These are phyloP conservation scores for Eufriesea mexicana DNA, from an alignment of 1,140 invertebrate species.

Conservation along the genomic window DNA sequence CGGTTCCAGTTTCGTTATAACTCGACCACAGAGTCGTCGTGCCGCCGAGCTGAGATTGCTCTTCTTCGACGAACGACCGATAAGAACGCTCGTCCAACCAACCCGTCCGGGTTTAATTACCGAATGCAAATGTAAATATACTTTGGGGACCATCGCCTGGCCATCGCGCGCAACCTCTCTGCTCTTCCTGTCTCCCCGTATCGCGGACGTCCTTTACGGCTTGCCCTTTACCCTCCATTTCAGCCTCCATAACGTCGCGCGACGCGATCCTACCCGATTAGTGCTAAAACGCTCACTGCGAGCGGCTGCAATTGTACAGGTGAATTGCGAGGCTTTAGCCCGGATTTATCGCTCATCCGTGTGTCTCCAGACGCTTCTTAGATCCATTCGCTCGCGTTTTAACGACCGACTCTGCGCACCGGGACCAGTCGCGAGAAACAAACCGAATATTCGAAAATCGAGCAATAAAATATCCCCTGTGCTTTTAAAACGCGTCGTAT, in stretches of 20 bases:
- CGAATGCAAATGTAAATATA: constrained; percentile 77
- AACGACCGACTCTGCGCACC: not conserved
- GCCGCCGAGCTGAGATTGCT: constrained; percentile 51
- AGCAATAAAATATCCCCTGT: no score
- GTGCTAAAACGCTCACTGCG: not conserved
- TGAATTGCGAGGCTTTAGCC: constrained; percentile 26
- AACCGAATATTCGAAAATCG: no score
- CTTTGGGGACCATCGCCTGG: constrained; percentile 68
- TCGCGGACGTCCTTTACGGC: not conserved
- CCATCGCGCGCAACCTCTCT: constrained; percentile 46
- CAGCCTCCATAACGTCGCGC: constrained; percentile 9
- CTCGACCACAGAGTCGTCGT: constrained; percentile 42
- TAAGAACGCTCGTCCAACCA: constrained; percentile 68
- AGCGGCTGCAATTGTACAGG: constrained; percentile 22
- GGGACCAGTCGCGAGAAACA: no score
- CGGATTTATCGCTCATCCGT: not conserved
- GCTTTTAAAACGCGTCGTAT: no score
- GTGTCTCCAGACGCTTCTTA: not conserved
- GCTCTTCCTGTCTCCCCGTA: not conserved
- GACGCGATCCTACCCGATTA: constrained; percentile 53
- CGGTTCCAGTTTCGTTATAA: constrained; percentile 53
- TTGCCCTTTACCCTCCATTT: constrained; percentile 10
- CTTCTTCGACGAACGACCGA: constrained; percentile 66
- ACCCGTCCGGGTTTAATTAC: constrained; percentile 73
- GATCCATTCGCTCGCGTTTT: not conserved